Percentiles rank a stretch among this genome's conserved stretches.
Conservation (phyloP, 2,888 invertebrate genomes). For the Epinotia nisella region DNA sequence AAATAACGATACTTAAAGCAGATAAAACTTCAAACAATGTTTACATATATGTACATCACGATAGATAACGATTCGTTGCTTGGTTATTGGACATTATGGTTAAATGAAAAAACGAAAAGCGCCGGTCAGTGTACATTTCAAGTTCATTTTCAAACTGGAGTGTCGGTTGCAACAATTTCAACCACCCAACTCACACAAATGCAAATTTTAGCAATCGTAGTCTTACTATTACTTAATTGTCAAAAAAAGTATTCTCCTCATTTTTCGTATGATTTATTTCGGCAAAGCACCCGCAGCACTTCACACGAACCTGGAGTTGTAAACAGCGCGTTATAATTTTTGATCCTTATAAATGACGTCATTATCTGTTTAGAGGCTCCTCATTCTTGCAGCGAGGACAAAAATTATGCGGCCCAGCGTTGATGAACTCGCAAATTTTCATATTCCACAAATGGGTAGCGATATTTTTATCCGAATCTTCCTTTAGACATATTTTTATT, state of each 20-base stretch:
- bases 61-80: too few species aligned
- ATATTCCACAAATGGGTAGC: slow-evolving; percentile 49
- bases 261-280: slow-evolving; percentile 19
- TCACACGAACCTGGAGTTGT: slow-evolving; percentile 34
- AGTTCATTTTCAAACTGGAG: neutral
- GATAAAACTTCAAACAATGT: too few species aligned
- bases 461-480: slow-evolving; percentile 47
- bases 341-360: slow-evolving; percentile 49
- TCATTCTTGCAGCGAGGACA: slow-evolving; percentile 42
- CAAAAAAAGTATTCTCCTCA: slow-evolving; percentile 28
- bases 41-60: too few species aligned
- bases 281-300: slow-evolving; percentile 11
- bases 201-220: neutral
- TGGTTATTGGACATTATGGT: too few species aligned
- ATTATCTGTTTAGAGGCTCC: slow-evolving; percentile 48
- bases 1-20: too few species aligned
- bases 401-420: slow-evolving; percentile 48
- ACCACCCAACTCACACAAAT: neutral
- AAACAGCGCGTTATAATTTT: slow-evolving; percentile 44
- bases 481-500: slow-evolving; percentile 43
- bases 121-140: too few species aligned
- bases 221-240: slow-evolving; percentile 5
- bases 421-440: slow-evolving; percentile 52
- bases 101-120: too few species aligned
- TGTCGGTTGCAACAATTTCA: neutral